phyloP scores from a whole-genome alignment of 2,888 invertebrate genomes.

The Euplagia quadripunctaria region DNA sequence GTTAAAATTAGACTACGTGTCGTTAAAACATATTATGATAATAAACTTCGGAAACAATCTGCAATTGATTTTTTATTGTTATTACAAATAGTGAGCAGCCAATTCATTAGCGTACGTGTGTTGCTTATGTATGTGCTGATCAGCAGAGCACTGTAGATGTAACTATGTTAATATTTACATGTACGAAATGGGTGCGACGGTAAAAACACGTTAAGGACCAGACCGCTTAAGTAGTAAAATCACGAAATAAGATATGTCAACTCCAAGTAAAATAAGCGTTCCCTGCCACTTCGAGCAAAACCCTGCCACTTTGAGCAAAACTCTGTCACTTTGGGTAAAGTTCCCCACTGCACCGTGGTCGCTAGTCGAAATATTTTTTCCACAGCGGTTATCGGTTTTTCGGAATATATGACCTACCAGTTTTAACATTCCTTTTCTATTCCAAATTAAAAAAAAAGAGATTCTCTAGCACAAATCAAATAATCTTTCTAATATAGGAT shows the following conservation, averaged over 20 bases:
- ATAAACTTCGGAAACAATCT: slow-evolving; percentile 25
- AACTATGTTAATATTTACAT: not conserved
- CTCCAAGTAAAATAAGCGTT: not conserved
- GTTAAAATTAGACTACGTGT: slow-evolving; percentile 37
- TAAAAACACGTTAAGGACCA: not conserved
- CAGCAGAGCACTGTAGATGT: not conserved
- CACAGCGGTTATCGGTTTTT: too few species aligned
- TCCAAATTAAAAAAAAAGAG: too few species aligned
- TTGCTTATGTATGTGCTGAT: not conserved
- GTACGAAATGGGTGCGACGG: not conserved
- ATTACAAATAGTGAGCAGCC: slow-evolving; percentile 22
- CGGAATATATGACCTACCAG: too few species aligned
- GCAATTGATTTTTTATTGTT: slow-evolving; percentile 25
- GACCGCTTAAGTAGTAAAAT: not conserved
- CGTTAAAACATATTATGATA: slow-evolving; percentile 32
- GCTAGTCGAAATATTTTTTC: too few species aligned
- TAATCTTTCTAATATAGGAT: too few species aligned
- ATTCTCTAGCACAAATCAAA: too few species aligned
- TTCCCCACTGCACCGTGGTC: too few species aligned
- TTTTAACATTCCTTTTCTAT: too few species aligned
- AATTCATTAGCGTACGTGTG: slow-evolving; percentile 13
- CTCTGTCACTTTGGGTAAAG: too few species aligned
- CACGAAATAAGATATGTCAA: not conserved
- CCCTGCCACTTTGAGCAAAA: too few species aligned
- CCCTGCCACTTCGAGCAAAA: too few species aligned